These are phyloP conservation scores for Plecotus auritus DNA, from an alignment of 2,113 vertebrate species.

Conservation along the genomic window DNA sequence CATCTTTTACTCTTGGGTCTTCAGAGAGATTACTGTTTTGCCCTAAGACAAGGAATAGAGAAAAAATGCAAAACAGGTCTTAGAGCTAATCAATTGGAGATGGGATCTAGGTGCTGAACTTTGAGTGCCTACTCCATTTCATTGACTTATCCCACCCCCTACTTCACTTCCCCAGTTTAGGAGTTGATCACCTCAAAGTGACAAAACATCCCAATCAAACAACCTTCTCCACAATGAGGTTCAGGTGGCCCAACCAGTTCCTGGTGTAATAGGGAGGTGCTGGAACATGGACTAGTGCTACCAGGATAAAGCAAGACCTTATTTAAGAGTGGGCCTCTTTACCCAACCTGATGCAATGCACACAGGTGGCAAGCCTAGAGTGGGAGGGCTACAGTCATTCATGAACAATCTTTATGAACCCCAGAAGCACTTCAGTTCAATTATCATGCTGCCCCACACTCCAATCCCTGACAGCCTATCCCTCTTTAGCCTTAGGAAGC, in stretches of 20 bases:
- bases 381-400: not conserved
- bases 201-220: constrained; percentile 28
- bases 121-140: not conserved
- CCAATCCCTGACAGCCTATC: not conserved
- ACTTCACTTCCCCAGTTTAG: not conserved
- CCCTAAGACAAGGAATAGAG: not conserved
- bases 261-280: constrained; percentile 18
- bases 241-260: constrained; percentile 29
- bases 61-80: not conserved
- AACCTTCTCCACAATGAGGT: constrained; percentile 2
- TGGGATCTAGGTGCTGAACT: not conserved
- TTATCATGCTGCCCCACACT: not conserved
- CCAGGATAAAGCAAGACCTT: not conserved
- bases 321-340: not conserved
- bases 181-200: not conserved
- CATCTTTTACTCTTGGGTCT: not conserved
- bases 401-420: not conserved
- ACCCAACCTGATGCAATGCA: not conserved
- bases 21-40: not conserved
- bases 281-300: accelerated
- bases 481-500: not conserved
- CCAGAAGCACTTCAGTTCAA: not conserved
- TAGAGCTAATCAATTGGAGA: not conserved
- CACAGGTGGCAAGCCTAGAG: not conserved
- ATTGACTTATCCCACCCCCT: not conserved